Conservation (phyloP, 2,113 vertebrate genomes). For the Cyphomyrus discorhynchus region DNA sequence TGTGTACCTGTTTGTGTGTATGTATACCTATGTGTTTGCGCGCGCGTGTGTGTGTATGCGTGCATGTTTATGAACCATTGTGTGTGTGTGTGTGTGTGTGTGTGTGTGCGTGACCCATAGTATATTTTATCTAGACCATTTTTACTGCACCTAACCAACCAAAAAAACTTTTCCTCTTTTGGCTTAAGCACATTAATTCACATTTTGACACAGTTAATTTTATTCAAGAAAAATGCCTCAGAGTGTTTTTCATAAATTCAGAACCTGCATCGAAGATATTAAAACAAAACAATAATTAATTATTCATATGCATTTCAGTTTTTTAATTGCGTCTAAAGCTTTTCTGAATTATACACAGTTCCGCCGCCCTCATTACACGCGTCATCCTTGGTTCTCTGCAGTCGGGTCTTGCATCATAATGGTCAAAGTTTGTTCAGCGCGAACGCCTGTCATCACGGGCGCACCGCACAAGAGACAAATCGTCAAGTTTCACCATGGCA, state of each 20-base stretch:
- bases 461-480: neutral
- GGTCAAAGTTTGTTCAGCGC: constrained; percentile 14
- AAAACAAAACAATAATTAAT: constrained; percentile 31
- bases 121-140: neutral
- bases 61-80: neutral
- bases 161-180: neutral
- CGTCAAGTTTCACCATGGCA: neutral
- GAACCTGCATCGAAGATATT: constrained; percentile 13
- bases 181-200: constrained; percentile 7
- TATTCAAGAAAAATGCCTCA: constrained; percentile 10
- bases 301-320: constrained; percentile 30
- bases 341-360: constrained; percentile 30
- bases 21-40: too few relatives aligned
- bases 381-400: constrained; percentile 29
- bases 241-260: constrained; percentile 19
- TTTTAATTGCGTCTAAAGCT: constrained; percentile 40
- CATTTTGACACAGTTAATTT: constrained; percentile 17
- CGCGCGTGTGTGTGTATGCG: neutral
- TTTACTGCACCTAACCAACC: neutral
- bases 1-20: neutral
- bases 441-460: constrained; percentile 1
- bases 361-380: constrained; percentile 20
- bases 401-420: constrained; percentile 38
- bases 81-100: neutral
- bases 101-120: neutral